Conservation (phyloP, 1,140 invertebrate genomes). For the Saccostrea echinata region DNA sequence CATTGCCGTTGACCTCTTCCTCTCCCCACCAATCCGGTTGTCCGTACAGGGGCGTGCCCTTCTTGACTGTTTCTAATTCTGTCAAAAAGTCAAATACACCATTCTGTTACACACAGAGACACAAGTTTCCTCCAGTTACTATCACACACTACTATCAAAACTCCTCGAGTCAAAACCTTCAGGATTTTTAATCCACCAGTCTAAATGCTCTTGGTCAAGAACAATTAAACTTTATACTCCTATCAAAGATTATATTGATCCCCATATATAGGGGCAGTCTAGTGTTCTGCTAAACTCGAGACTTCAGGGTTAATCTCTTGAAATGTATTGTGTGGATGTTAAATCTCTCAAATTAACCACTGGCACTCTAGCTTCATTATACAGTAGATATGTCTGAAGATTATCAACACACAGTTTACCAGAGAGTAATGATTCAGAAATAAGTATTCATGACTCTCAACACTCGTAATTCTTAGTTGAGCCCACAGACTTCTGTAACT, state of each 20-base stretch:
- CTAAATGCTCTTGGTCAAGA: constrained; percentile 33
- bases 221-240: background rate
- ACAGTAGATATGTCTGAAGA: background rate
- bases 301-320: constrained; percentile 3
- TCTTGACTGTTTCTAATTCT: constrained; percentile 72
- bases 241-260: constrained; percentile 28
- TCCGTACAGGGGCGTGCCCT: constrained; percentile 74
- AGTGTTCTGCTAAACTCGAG: constrained; percentile 28
- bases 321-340: background rate
- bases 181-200: constrained; percentile 14
- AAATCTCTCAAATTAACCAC: constrained; percentile 20
- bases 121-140: background rate
- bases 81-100: constrained; percentile 34
- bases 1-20: constrained; percentile 55
- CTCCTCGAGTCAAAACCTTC: background rate
- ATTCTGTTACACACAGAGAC: background rate
- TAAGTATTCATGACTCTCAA: too few relatives aligned
- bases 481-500: too few relatives aligned
- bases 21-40: constrained; percentile 78
- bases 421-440: too few relatives aligned
- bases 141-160: constrained; percentile 7
- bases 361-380: background rate
- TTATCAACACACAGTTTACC: background rate
- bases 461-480: too few relatives aligned
- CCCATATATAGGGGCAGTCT: background rate